Evolutionary conservation across 92 coral and sea anemone species (phyloP), one percentile per base, ranked within the genome.

Genomic region (Bergia sp.): DNA sequence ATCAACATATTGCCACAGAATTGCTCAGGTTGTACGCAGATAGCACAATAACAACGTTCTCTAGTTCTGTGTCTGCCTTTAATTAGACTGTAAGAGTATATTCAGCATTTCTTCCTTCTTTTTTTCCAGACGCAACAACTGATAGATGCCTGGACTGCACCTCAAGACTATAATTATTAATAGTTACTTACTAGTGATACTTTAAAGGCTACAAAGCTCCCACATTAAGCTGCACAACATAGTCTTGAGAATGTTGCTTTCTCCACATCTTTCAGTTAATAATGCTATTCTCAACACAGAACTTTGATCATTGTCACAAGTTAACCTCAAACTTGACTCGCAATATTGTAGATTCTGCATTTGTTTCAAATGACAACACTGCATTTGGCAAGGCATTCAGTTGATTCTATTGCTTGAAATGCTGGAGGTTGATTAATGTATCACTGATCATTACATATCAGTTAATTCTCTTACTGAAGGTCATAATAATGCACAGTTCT

Each of bases 141-240:
- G 37, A 18, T n/a, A 37, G 77, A 40, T 41, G 77, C 87, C 79
- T 69, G 79, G 67, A 44, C 87, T 47, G 67, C 87, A 82, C 57
- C n/a, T 84, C 43, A 41, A 64, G 7, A 3, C 7, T 79, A 7
- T 37, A 16, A 36, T 53, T 53, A 53, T 11, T 53, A 53, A 47
- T 42, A n/a, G 45, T 77, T 47, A 18, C 0, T 75, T 80, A 53
- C 23, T 69, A 65, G 18, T 13, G 20, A 23, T 45, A 67, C 87
- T 71, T 45, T 12, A 49, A 79, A 84, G 77, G 87, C 87, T 73
- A 84, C 87, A 84, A 72, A 84, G 87, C 87, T 84, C 87, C 65
- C 75, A 3, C 11, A 84, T 84, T 84, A 84, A 72, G 79, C 87
- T 84, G 87, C 87, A 84, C 79, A 84, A 82, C 79, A 84, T 84